phyloP scores from a whole-genome alignment of 2,797 vertebrate species.

The Premnoplex brunnescens region DNA sequence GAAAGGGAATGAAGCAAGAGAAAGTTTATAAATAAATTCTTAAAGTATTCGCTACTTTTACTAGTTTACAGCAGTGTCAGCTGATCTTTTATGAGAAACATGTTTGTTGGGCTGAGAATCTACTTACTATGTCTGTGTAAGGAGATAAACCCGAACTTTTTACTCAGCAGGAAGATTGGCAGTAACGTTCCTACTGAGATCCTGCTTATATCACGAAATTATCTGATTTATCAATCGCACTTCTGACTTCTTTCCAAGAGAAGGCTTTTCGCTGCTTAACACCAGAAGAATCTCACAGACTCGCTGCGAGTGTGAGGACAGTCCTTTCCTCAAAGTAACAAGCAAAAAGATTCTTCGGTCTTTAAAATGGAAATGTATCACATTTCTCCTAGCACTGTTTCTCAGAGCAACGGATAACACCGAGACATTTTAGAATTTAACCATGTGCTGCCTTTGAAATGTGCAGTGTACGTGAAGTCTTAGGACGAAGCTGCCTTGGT shows the following conservation, averaged over 20 bases:
- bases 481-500: neutral
- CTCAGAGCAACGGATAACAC: neutral
- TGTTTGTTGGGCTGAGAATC: neutral
- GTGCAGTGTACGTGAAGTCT: neutral
- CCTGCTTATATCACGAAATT: neutral
- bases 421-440: neutral
- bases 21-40: constrained; percentile 18
- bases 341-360: neutral
- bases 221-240: neutral
- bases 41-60: neutral
- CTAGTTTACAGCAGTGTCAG: neutral
- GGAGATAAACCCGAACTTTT: neutral
- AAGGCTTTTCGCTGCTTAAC: neutral
- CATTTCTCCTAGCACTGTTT: neutral
- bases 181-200: neutral
- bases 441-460: neutral
- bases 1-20: neutral
- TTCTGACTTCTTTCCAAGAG: neutral
- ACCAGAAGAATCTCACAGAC: neutral
- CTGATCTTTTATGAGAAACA: neutral
- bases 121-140: neutral
- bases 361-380: constrained; percentile 9
- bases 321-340: neutral
- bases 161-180: neutral
- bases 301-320: neutral